Base-by-base conservation (phyloP, 1,140 invertebrate species). In the Micrasema longulum region DNA sequence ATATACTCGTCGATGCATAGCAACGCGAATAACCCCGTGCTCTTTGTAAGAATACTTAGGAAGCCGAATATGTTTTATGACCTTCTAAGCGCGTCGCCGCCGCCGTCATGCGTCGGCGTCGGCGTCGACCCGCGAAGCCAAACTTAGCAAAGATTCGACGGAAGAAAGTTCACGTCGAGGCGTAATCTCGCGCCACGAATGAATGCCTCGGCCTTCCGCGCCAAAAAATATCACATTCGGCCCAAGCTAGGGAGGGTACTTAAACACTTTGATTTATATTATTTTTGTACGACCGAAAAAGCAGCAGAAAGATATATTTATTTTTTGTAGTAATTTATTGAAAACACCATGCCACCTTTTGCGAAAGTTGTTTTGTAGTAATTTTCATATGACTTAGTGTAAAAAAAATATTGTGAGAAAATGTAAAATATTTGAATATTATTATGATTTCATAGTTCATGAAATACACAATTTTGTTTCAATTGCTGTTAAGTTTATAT, bases 21-120 rank as follows among this genome's bases (percentile, higher is more conserved):
- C 52, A 52, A 66, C 52, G 63, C 63, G 52, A 52, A 66, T 52
- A 52, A 66, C 45, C 63, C 55, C 20, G 36, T 35, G 55, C 55
- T 35, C 55, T 60, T 60, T 60, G 55, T 38, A 35, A 38, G 16
- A n/a, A n/a, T n/a, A 35, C 35, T 41, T 41, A 60, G 41, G 18
- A 31, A 60, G 35, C 55, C 55, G 36, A 60, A 60, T 12, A 18
- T 60, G 55, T 43, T 41, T 43, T 60, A 60, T 18, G 55, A 60
- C 55, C 55, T 60, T 22, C 55, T 16, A 18, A 16, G 36, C 55
- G 48, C 11, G 14, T 22, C 1, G 14, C 47, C 48, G 48, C 48
- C 26, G 26, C 26, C 7, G 26, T 7, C 26, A 7, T 4, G 7
- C 26, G 2, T 31, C 26, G 26, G 26, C 16, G 14, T 12, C 18